A percentile compares a stretch with the other conserved stretches of the same genome.
These are phyloP conservation scores for Tupiocoris notatus DNA, from an alignment of 2,888 invertebrate species.

Conservation along the genomic window DNA sequence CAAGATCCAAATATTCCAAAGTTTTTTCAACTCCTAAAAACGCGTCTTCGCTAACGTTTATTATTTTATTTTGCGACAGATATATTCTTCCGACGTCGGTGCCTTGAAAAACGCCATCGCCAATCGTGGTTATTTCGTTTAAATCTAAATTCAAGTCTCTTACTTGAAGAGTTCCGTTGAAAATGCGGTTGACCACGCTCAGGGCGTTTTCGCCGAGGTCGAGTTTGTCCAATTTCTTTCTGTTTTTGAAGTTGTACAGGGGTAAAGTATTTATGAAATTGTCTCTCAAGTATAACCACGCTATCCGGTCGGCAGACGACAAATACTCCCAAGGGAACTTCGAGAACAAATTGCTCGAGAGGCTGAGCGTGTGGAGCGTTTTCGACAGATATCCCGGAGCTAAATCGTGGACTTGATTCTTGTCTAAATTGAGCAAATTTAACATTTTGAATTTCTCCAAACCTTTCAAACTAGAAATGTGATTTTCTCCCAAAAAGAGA, in stretches of 20 bases:
- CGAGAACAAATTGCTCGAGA: constrained; percentile 71
- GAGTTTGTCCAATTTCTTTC: constrained; percentile 73
- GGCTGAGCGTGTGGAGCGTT: constrained; percentile 67
- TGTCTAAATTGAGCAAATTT: constrained; percentile 67
- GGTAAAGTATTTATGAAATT: constrained; percentile 63
- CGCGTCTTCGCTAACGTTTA: constrained; percentile 66
- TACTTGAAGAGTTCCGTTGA: constrained; percentile 54
- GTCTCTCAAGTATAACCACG: constrained; percentile 68
- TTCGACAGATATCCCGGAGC: constrained; percentile 64
- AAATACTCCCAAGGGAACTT: constrained; percentile 67
- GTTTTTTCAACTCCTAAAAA: constrained; percentile 71
- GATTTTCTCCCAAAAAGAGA: constrained; percentile 78
- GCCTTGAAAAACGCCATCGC: constrained; percentile 53
- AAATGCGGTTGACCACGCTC: constrained; percentile 60
- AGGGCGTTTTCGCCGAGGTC: constrained; percentile 83
- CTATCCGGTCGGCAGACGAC: constrained; percentile 62
- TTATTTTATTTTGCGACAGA: constrained; percentile 74
- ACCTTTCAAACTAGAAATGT: constrained; percentile 68
- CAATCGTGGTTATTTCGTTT: constrained; percentile 54
- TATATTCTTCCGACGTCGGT: constrained; percentile 73
- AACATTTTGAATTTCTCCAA: constrained; percentile 66
- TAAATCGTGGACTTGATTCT: constrained; percentile 67
- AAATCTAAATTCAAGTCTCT: constrained; percentile 56
- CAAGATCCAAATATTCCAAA: constrained; percentile 78
- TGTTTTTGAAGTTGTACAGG: constrained; percentile 59